Percentiles rank a stretch among this genome's conserved stretches.
These are phyloP conservation scores for Falco biarmicus DNA, from an alignment of 2,797 vertebrate genomes.

Conservation along the genomic window DNA sequence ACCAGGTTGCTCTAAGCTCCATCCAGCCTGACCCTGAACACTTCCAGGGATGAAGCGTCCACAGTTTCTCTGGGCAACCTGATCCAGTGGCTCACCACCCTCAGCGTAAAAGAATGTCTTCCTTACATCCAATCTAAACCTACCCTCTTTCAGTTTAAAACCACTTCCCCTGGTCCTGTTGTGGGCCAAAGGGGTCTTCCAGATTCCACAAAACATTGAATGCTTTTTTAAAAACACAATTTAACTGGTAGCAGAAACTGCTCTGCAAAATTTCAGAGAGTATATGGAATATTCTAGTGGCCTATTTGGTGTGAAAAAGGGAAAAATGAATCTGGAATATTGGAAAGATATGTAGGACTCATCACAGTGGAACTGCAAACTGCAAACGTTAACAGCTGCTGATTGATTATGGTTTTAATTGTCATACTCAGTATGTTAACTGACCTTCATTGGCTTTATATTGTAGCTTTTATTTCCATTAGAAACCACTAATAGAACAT, in stretches of 20 bases:
- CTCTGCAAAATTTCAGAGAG: not conserved
- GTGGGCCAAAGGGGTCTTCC: not conserved
- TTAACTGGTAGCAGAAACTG: not conserved
- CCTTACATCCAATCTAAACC: not conserved
- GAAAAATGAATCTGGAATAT: not conserved
- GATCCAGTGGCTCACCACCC: no score
- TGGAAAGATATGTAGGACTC: not conserved
- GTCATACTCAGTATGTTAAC: not conserved
- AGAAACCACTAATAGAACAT: constrained; percentile 25
- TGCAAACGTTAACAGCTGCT: not conserved
- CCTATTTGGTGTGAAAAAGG: not conserved
- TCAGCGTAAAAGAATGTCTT: not conserved
- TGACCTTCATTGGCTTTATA: not conserved
- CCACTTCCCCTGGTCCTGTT: not conserved
- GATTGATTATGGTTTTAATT: constrained; percentile 12
- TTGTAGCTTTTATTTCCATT: constrained; percentile 34
- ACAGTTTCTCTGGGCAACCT: not conserved
- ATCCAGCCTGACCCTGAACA: not conserved
- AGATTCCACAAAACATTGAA: not conserved
- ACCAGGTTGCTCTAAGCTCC: not conserved
- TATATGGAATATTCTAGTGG: not conserved
- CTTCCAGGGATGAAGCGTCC: not conserved
- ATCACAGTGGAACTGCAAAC: not conserved
- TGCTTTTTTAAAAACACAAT: not conserved
- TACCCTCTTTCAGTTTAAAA: not conserved